Evolutionary conservation across 2,888 invertebrate species (phyloP), one percentile per base, ranked within the genome.

Genomic region (Plagodis pulveraria): DNA sequence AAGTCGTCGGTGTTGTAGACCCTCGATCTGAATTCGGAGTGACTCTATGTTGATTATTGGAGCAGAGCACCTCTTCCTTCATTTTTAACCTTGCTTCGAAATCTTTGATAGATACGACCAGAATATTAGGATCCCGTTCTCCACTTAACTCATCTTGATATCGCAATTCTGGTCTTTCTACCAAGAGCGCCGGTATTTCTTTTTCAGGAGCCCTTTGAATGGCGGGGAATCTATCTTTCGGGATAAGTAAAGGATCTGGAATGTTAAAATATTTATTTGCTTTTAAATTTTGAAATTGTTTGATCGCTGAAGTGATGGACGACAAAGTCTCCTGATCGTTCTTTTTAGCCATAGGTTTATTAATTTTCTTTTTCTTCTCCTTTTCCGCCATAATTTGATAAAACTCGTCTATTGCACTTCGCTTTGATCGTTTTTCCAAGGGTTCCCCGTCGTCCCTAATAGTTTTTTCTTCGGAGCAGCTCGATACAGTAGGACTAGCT

Each of bases 211-310:
- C 94, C 0, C 94, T 94, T 33, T 97, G 89, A 41, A 97, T 94
- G 22, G 94, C 94, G 52, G 95, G 95, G 49, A 97, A 85, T 72
- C 94, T 94, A 74, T 96, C 95, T 84, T 96, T 96, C 51, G 97
- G 97, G 63, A 97, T 95, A 62, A 97, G 84, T 73, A 97, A 92
- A 8, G 97, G 97, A 91, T 97, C 97, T 44, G 97, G 97, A 77
- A 97, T 94, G 79, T 95, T 94, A 75, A 96, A 94, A 66, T 94
- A 94, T 6, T 94, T 92, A 72, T 95, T 95, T 49, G 93, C 91
- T 62, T 96, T 93, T 33, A 97, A 89, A 76, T 95, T 93, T 68
- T 95, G 94, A 7, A 97, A 87, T 77, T 97, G 97, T 59, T 94
- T 94, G 6, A 96, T 78, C 0, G 97, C 95, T 77, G 94, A 94